Evolutionary conservation across 2,113 vertebrate genomes (phyloP).

Genomic region (Osmerus eperlanus): DNA sequence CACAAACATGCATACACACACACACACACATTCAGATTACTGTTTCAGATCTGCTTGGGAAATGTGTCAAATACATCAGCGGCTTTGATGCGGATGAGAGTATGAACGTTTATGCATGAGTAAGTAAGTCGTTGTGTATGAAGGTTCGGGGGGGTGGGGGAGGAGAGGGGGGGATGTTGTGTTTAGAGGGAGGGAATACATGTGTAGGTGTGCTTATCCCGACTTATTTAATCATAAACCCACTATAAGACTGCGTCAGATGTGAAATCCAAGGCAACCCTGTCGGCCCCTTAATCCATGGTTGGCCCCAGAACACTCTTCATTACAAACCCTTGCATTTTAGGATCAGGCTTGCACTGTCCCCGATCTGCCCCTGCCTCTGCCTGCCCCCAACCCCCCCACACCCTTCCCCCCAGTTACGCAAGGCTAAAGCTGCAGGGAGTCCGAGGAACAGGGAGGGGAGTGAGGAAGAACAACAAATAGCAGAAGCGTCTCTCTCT

Average conservation of each 20-base stretch:
- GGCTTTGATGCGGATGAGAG: neutral
- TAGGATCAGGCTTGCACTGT: neutral
- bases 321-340: neutral
- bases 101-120: neutral
- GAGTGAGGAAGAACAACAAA: neutral
- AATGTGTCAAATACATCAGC: too few species aligned
- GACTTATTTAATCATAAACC: neutral
- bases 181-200: slow-evolving; percentile 31
- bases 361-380: neutral
- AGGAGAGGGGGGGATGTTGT: slow-evolving; percentile 23
- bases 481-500: neutral
- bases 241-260: neutral
- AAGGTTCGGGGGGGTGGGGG: slow-evolving; percentile 5
- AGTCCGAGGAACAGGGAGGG: neutral
- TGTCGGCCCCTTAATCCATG: neutral
- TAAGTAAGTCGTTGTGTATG: neutral
- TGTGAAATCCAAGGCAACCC: neutral
- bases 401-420: neutral
- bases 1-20: too few species aligned
- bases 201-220: slow-evolving; percentile 3
- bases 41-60: too few species aligned
- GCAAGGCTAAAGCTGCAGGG: neutral
- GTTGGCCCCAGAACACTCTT: slow-evolving; percentile 4
- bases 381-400: neutral
- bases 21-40: too few species aligned